Base-by-base conservation (phyloP, 2,888 invertebrate species). In the Eremobia ochroleuca region DNA sequence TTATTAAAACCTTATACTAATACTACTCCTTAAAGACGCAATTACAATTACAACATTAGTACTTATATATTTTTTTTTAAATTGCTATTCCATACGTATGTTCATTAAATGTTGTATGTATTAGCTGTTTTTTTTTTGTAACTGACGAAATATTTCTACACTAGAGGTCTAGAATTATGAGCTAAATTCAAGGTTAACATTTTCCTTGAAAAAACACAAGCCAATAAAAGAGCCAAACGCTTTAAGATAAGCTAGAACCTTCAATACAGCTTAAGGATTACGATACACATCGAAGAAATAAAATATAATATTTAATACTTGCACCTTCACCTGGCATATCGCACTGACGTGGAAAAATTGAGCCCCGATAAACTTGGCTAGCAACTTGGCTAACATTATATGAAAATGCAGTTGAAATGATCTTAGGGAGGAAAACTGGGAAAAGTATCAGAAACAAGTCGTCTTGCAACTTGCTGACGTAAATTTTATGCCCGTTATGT, bases 261-360 rank as follows among this genome's bases (percentile, higher is more conserved):
- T 52, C 52, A 49, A 40, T 52, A 46, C 4, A 66, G 31, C 11
- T 74, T 68, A 46, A 55, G 73, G 28, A 65, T 76, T 64, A 31
- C 62, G 61, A 68, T 71, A 58, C 31, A 62, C 61, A 5, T 28
- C 28, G 1, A 28, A 43, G 2, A 40, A 59, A 66, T 21, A 40
- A 43, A 43, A 43, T 18, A n/a, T 37, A 55, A 49, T 61, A 80
- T 61, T 69, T 40, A 83, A 79, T 34, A 67, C 28, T 72, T 55
- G 52, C n/a, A 21, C 1, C 28, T n/a, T 34, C 31, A 25, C 28
- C 34, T 40, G 9, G 4, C 21, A 43, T 59, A 46, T 46, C 21
- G 52, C 59, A 59, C 68, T 68, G 73, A 28, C 28, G 34, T 11
- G 13, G 34, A 66, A 73, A 21, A 61, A 49, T 69, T 58, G 28